Percentiles rank a stretch among this genome's conserved stretches.
phyloP scores from a whole-genome alignment of 1,140 invertebrate species.

The Drosophila elegans region DNA sequence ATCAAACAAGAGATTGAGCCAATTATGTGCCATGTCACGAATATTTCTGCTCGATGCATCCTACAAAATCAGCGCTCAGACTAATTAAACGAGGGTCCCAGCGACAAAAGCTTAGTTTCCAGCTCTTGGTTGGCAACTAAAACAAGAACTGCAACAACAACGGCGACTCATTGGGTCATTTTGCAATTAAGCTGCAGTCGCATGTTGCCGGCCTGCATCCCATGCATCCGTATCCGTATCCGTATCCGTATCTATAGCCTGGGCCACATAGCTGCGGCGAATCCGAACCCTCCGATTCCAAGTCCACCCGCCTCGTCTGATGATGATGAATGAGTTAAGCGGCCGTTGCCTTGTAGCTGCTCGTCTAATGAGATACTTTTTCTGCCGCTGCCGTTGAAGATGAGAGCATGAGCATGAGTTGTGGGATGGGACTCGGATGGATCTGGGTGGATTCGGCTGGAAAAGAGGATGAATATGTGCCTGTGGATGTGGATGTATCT shows the following conservation, averaged over 20 bases:
- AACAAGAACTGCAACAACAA: slow-evolving; percentile 9
- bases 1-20: slow-evolving; percentile 67
- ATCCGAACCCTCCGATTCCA: slow-evolving; percentile 2
- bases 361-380: slow-evolving; percentile 81
- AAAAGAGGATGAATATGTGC: slow-evolving; percentile 6
- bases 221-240: slow-evolving; percentile 29
- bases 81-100: slow-evolving; percentile 66
- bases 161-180: slow-evolving; percentile 65
- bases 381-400: slow-evolving; percentile 31
- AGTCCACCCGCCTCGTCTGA: slow-evolving; percentile 41
- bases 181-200: slow-evolving; percentile 72
- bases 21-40: slow-evolving; percentile 74
- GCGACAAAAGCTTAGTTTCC: slow-evolving; percentile 21
- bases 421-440: background rate
- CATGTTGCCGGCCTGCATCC: slow-evolving; percentile 34
- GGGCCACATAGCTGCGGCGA: slow-evolving; percentile 9
- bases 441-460: background rate
- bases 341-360: slow-evolving; percentile 73
- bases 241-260: slow-evolving; percentile 43
- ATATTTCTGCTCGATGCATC: slow-evolving; percentile 38
- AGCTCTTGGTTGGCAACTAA: slow-evolving; percentile 5
- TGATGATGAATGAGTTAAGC: slow-evolving; percentile 82
- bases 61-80: slow-evolving; percentile 61
- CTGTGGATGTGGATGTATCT: slow-evolving; percentile 38
- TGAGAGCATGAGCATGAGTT: background rate